These are phyloP conservation scores for Coptodon rendalli DNA, from an alignment of 2,113 vertebrate species.

Conservation along the genomic window DNA sequence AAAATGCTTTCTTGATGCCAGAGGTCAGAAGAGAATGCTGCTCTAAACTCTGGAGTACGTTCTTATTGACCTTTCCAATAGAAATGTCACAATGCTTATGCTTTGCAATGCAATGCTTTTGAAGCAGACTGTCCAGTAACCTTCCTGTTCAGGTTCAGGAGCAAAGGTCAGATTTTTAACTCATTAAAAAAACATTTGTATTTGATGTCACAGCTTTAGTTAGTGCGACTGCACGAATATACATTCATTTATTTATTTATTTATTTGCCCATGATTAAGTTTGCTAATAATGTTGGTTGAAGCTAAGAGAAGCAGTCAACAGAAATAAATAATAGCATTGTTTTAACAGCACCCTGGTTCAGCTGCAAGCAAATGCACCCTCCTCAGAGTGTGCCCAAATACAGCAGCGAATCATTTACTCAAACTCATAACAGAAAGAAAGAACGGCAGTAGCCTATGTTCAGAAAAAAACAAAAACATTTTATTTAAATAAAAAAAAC, in stretches of 20 bases:
- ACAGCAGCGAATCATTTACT: background rate
- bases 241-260: background rate
- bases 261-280: background rate
- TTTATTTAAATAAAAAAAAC: background rate
- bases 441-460: background rate
- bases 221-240: no score
- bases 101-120: background rate
- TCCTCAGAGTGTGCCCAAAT: background rate
- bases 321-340: background rate
- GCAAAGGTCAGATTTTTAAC: no score
- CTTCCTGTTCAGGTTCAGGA: no score
- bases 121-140: background rate
- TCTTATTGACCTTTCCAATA: background rate
- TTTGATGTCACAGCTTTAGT: no score
- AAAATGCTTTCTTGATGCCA: background rate
- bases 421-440: background rate
- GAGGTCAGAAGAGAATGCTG: background rate
- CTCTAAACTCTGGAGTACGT: background rate
- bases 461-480: background rate
- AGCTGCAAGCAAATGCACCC: background rate
- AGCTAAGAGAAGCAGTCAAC: background rate
- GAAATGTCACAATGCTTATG: background rate
- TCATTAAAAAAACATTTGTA: no score
- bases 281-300: background rate
- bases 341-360: background rate